phyloP scores from a whole-genome alignment of 2,888 invertebrate genomes.

The Sinodicranocentrus sp. region DNA sequence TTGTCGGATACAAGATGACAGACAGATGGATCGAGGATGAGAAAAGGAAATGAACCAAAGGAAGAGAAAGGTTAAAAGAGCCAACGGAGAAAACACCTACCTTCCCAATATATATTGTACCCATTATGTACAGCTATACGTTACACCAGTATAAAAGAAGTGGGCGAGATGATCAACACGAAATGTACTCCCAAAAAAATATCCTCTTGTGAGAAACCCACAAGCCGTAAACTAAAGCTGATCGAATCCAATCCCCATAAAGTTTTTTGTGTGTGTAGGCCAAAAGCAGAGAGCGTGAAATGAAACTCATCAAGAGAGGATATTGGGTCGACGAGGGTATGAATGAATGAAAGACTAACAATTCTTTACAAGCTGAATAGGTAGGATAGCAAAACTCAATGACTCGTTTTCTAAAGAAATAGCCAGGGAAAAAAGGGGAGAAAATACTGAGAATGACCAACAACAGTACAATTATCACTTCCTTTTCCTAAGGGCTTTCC shows the following conservation, averaged over 20 bases:
- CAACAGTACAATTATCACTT: slow-evolving; percentile 35
- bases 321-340: slow-evolving; percentile 22
- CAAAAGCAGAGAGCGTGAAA: slow-evolving; percentile 21
- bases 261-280: not conserved
- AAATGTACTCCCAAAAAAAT: too few species aligned
- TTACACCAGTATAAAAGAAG: too few species aligned
- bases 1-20: slow-evolving; percentile 62
- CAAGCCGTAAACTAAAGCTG: slow-evolving; percentile 1
- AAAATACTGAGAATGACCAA: slow-evolving; percentile 15
- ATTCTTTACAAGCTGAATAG: too few species aligned
- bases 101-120: too few species aligned
- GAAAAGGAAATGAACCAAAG: slow-evolving; percentile 55
- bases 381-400: slow-evolving; percentile 1
- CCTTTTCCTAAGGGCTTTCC: slow-evolving; percentile 31
- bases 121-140: too few species aligned
- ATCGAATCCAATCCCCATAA: slow-evolving; percentile 21
- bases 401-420: slow-evolving; percentile 6
- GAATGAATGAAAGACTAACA: too few species aligned
- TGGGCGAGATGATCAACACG: not conserved
- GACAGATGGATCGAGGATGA: slow-evolving; percentile 52
- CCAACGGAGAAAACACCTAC: not conserved
- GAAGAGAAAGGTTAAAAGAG: slow-evolving; percentile 2
- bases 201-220: too few species aligned
- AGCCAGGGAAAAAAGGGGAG: not conserved
- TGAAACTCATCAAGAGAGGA: slow-evolving; percentile 34